A percentile compares a stretch with the other conserved stretches of the same genome.
Evolutionary conservation across 2,888 invertebrate genomes (phyloP).

Genomic region (Operophtera brumata): DNA sequence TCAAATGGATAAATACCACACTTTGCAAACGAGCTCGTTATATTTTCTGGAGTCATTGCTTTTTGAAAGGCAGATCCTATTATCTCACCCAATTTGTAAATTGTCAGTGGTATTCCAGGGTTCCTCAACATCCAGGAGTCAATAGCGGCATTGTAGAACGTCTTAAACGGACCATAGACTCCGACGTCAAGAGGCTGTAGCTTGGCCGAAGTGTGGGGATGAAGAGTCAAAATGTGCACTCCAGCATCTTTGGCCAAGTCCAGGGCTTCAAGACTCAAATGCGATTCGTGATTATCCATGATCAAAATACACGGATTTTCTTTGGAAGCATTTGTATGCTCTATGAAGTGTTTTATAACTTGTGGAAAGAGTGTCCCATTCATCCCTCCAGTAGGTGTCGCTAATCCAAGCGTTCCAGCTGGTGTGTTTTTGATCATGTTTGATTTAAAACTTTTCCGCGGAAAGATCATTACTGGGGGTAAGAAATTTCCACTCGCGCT

Average conservation of each 20-base stretch:
- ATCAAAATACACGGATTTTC: slow-evolving; percentile 29
- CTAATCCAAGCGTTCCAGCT: slow-evolving; percentile 14
- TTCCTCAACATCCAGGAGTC: slow-evolving; percentile 50
- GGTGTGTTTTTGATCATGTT: slow-evolving; percentile 26
- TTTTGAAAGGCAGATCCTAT: slow-evolving; percentile 37
- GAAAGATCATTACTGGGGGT: slow-evolving; percentile 50
- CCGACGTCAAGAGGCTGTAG: slow-evolving; percentile 11
- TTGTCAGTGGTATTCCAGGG: slow-evolving; percentile 53
- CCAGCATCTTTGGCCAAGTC: slow-evolving; percentile 7
- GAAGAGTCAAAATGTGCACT: slow-evolving; percentile 2
- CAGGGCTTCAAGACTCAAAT: neutral
- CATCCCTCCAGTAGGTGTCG: slow-evolving; percentile 18
- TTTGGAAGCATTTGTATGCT: slow-evolving; percentile 14
- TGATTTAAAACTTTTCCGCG: slow-evolving; percentile 40
- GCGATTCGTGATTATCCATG: slow-evolving; percentile 33
- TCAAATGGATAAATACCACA: slow-evolving; percentile 35
- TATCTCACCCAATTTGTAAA: slow-evolving; percentile 46
- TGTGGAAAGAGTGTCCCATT: slow-evolving; percentile 23
- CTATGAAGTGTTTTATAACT: slow-evolving; percentile 33
- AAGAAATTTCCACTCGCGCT: slow-evolving; percentile 40
- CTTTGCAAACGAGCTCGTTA: slow-evolving; percentile 26
- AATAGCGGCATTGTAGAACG: slow-evolving; percentile 29
- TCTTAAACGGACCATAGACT: slow-evolving; percentile 7
- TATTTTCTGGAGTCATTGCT: slow-evolving; percentile 45
- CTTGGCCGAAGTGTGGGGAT: slow-evolving; percentile 3